Percentiles rank a stretch among this genome's conserved stretches.
These are phyloP conservation scores for Sminthurides bifidus DNA, from an alignment of 1,140 invertebrate genomes.

Conservation along the genomic window DNA sequence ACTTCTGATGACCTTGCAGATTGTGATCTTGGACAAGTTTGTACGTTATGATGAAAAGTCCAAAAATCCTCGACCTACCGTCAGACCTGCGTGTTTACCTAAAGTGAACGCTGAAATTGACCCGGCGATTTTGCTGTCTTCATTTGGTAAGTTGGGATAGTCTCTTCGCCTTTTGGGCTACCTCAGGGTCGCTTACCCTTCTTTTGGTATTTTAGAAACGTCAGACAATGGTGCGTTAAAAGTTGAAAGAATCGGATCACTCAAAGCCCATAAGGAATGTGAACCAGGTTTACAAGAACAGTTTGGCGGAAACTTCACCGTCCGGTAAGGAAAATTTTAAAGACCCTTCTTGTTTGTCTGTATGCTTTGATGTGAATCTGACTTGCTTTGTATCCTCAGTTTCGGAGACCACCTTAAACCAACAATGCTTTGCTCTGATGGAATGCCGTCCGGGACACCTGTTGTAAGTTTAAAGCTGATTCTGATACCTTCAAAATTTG, in stretches of 20 bases:
- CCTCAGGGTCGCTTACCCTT: not conserved
- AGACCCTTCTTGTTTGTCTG: not conserved
- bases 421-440: not conserved
- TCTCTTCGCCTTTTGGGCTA: not conserved
- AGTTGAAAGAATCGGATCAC: not conserved
- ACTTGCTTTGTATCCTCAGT: not conserved
- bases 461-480: not conserved
- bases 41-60: not conserved
- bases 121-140: not conserved
- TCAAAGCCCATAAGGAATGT: not conserved
- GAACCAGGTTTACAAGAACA: not conserved
- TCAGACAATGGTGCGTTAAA: not conserved
- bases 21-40: not conserved
- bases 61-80: constrained; percentile 5
- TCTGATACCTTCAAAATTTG: not conserved
- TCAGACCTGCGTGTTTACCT: constrained; percentile 1
- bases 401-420: not conserved
- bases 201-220: not conserved
- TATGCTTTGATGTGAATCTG: not conserved
- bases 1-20: not conserved
- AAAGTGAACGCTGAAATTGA: not conserved
- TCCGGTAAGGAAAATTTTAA: not conserved
- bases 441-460: not conserved
- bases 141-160: not conserved
- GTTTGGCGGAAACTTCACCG: not conserved